Evolutionary conservation across 2,797 vertebrate genomes (phyloP), one percentile per base, ranked within the genome.

Genomic region (Enteromius radiatus): DNA sequence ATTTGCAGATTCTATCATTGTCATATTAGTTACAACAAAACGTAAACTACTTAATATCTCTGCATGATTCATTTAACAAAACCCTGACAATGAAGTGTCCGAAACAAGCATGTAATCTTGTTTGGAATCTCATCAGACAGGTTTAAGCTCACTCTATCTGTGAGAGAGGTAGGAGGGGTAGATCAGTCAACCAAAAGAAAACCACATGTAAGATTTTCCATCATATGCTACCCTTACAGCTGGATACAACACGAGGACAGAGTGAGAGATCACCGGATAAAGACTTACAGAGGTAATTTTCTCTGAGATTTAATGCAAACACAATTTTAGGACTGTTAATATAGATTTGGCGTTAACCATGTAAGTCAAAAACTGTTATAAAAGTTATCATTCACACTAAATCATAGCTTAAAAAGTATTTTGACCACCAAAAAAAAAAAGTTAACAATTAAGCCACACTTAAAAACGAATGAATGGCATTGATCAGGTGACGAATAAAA

Each of bases 101-200:
- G 15, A 81, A 74, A 64, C 28, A 38, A 81, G 56, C 56, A 64
- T 54, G 80, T 52, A 11, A 56, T 68, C 23, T 26, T 15, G 64
- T 21, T 61, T 26, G 45, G 36, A 38, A 33, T 84, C 78, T 84
- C 23, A 80, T 78, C 68, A 49, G 59, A 80, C 86, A 33, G 65
- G 88, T 87, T 82, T 64, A 47, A 75, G 41, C 64, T 69, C 76
- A 63, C 79, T 78, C 21, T 65, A 17, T 69, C 17, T 64, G 52
- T n/a, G 19, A 28, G 9, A 26, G 14, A 26, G 6, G 31, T 52
- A 45, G 79, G 70, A 81, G 80, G 17, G 33, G 23, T 17, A 75
- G 61, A 65, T 38, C 70, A 52, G 28, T 19, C 26, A 21, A 61
- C 2, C 26, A 61, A 71, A 61, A 45, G 10, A 45, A 41, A 65